A percentile compares a stretch with the other conserved stretches of the same genome.
phyloP scores from a whole-genome alignment of 2,888 invertebrate species.

The Meliscaeva auricollis region DNA sequence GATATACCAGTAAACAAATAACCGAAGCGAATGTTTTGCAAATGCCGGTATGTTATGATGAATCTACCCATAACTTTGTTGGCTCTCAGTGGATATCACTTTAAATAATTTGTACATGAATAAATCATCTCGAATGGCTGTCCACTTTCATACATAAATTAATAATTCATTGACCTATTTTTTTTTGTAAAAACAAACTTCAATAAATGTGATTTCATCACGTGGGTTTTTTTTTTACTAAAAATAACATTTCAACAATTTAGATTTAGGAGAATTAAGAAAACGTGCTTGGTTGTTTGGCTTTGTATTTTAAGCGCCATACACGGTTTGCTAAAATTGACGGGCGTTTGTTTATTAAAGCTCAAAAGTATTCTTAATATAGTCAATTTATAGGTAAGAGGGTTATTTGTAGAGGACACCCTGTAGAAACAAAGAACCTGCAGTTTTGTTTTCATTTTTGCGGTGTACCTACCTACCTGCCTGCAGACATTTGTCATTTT shows the following conservation, averaged over 20 bases:
- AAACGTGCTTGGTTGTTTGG: background rate
- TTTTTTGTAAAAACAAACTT: constrained; percentile 15
- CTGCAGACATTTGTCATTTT: too few species aligned
- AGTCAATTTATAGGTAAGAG: too few species aligned
- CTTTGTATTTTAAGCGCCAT: background rate
- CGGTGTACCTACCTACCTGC: too few species aligned
- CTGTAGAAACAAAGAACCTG: too few species aligned
- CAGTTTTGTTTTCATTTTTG: too few species aligned
- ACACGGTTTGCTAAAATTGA: background rate
- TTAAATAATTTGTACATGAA: background rate
- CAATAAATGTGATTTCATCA: background rate
- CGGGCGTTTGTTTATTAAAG: too few species aligned
- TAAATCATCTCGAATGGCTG: constrained; percentile 32
- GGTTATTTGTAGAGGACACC: too few species aligned
- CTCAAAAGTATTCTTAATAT: too few species aligned
- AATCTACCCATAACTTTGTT: constrained; percentile 12
- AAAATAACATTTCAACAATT: constrained; percentile 20
- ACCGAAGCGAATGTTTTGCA: background rate
- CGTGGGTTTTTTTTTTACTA: constrained; percentile 31
- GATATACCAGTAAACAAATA: background rate
- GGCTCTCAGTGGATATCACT: background rate
- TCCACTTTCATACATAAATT: constrained; percentile 22
- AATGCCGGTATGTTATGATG: constrained; percentile 40
- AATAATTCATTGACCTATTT: constrained; percentile 60
- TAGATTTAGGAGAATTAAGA: background rate